Percentiles rank a stretch among this genome's conserved stretches.
Evolutionary conservation across 2,888 invertebrate genomes (phyloP).

Genomic region (Dioctria rufipes): DNA sequence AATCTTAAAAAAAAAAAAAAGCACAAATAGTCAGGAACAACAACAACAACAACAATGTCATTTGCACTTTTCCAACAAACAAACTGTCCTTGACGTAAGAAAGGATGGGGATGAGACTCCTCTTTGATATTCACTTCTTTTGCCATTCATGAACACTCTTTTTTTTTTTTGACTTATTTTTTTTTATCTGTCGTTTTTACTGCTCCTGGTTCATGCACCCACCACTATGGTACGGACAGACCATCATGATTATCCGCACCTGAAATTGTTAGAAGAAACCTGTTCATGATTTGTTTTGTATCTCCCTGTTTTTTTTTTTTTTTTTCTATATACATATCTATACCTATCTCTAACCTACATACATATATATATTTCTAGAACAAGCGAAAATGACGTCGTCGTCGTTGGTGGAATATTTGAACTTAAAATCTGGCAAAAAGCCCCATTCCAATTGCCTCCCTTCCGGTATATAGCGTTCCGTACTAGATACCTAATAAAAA

Average conservation of each 20-base stretch:
- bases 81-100: constrained; percentile 35
- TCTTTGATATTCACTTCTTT: constrained; percentile 12
- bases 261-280: constrained; percentile 35
- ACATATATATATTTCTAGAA: constrained; percentile 8
- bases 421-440: constrained; percentile 1
- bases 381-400: constrained; percentile 34
- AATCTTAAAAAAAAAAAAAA: not conserved
- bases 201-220: constrained; percentile 22
- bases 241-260: constrained; percentile 39
- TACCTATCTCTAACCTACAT: too few species aligned
- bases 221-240: not conserved
- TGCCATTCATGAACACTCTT: constrained; percentile 39
- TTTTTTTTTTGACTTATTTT: not conserved
- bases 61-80: constrained; percentile 39
- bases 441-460: not conserved
- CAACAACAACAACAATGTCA: constrained; percentile 44
- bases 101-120: not conserved
- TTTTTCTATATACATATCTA: too few species aligned
- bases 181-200: constrained; percentile 33
- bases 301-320: not conserved
- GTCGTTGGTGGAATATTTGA: not conserved
- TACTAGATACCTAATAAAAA: not conserved
- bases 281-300: constrained; percentile 48
- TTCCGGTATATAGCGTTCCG: not conserved
- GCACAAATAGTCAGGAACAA: constrained; percentile 8